These are phyloP conservation scores for Rhyacophila brunnea DNA, from an alignment of 1,140 invertebrate species.

Conservation along the genomic window DNA sequence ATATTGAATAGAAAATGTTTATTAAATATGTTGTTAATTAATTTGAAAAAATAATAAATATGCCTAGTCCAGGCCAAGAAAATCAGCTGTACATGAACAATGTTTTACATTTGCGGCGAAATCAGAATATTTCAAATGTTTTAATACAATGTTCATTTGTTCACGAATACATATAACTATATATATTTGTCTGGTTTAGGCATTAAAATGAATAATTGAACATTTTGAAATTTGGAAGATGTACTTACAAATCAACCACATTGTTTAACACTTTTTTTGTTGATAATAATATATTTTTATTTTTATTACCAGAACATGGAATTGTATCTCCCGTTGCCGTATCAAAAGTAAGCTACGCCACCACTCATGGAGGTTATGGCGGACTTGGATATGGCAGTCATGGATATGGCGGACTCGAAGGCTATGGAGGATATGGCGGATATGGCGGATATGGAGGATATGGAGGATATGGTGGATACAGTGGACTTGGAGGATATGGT, in stretches of 20 bases:
- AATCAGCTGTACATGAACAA: too few relatives aligned
- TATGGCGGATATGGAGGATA: slow-evolving; percentile 6
- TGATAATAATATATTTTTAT: too few relatives aligned
- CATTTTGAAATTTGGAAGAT: not conserved
- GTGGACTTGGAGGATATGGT: slow-evolving; percentile 7
- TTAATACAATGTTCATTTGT: not conserved
- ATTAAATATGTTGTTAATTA: too few relatives aligned
- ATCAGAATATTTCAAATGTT: too few relatives aligned
- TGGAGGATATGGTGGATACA: not conserved
- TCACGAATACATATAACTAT: too few relatives aligned
- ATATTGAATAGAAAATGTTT: too few relatives aligned
- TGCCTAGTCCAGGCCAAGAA: too few relatives aligned
- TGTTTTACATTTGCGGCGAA: too few relatives aligned
- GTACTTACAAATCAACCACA: not conserved
- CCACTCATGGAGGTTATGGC: slow-evolving; percentile 20
- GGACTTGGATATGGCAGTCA: slow-evolving; percentile 21
- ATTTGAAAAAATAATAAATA: too few relatives aligned
- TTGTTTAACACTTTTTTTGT: not conserved
- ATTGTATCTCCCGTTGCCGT: slow-evolving; percentile 16
- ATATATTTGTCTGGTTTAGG: too few relatives aligned
- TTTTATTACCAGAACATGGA: slow-evolving; percentile 25
- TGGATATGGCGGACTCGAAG: slow-evolving; percentile 17
- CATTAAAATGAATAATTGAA: not conserved
- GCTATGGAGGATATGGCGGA: slow-evolving; percentile 11
- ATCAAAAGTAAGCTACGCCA: slow-evolving; percentile 31